Conservation (phyloP, 2,888 invertebrate species). For the Zygothrica quintamaculata region DNA sequence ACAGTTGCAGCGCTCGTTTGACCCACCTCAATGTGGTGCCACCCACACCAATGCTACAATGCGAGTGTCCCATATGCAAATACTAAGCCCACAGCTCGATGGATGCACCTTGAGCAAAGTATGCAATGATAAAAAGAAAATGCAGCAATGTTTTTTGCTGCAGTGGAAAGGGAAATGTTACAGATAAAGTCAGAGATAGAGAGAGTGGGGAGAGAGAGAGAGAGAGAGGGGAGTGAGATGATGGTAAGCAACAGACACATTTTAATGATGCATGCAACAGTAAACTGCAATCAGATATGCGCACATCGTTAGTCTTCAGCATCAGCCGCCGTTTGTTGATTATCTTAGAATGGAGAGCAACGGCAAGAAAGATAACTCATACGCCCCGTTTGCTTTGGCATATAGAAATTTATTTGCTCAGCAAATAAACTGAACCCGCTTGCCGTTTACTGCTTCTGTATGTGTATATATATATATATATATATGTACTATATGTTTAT, state of each 20-base stretch:
- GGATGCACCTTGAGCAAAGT: constrained; percentile 74
- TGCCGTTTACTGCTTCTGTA: constrained; percentile 11
- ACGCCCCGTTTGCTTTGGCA: constrained; percentile 58
- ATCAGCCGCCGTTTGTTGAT: constrained; percentile 75
- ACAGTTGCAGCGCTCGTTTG: constrained; percentile 8
- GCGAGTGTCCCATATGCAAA: constrained; percentile 66
- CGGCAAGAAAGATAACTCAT: constrained; percentile 79
- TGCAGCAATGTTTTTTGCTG: constrained; percentile 51
- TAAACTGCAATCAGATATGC: constrained; percentile 79
- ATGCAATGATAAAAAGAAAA: constrained; percentile 72
- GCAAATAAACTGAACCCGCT: constrained; percentile 72
- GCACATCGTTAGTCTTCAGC: constrained; percentile 79
- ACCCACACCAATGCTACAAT: constrained; percentile 1
- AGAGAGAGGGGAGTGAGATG: constrained; percentile 3
- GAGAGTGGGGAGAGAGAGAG: constrained; percentile 5
- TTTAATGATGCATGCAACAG: constrained; percentile 82
- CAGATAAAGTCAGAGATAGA: too few species aligned
- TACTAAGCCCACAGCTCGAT: constrained; percentile 62
- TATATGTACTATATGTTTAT: constrained; percentile 7
- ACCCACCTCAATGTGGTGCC: not conserved
- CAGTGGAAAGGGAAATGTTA: constrained; percentile 11
- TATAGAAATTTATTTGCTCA: constrained; percentile 79
- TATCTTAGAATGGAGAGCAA: constrained; percentile 72
- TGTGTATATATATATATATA: constrained; percentile 7
- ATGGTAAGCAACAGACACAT: constrained; percentile 70